A percentile compares a stretch with the other conserved stretches of the same genome.
These are phyloP conservation scores for Caiman crocodilus DNA, from an alignment of 2,797 vertebrate species.

Conservation along the genomic window DNA sequence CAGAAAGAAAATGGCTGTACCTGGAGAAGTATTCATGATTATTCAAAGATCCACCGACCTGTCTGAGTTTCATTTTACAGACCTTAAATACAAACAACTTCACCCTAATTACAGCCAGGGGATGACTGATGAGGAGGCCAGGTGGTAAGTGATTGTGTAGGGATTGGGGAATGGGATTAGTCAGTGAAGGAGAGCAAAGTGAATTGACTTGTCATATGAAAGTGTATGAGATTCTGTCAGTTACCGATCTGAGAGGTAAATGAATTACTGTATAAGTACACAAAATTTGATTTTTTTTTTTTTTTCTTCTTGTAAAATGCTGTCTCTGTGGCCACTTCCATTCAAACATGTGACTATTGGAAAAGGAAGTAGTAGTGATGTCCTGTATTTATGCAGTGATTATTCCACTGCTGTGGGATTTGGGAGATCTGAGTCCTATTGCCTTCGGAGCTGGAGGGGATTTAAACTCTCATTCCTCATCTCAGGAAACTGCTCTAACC, in stretches of 20 bases:
- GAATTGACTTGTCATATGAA: slow-evolving; percentile 8
- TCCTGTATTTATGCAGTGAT: no score
- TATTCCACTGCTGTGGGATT: no score
- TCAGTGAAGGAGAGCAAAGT: not conserved
- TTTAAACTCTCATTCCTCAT: no score
- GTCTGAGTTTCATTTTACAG: not conserved
- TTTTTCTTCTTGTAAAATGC: no score
- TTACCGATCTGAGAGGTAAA: not conserved
- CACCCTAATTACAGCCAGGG: not conserved
- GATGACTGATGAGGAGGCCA: not conserved
- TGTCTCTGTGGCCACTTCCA: no score
- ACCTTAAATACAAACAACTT: not conserved
- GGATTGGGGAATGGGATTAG: not conserved
- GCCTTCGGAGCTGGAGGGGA: no score
- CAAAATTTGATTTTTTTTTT: not conserved
- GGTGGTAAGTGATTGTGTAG: not conserved
- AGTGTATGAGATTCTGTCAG: not conserved
- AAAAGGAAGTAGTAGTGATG: no score
- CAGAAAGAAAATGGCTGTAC: not conserved
- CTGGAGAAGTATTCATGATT: not conserved
- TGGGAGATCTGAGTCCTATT: no score
- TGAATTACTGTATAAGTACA: not conserved
- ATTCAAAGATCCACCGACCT: not conserved
- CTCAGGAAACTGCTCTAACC: no score
- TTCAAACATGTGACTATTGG: no score